Base-by-base conservation (phyloP, 1,140 invertebrate species). In the Megalopta genalis region DNA sequence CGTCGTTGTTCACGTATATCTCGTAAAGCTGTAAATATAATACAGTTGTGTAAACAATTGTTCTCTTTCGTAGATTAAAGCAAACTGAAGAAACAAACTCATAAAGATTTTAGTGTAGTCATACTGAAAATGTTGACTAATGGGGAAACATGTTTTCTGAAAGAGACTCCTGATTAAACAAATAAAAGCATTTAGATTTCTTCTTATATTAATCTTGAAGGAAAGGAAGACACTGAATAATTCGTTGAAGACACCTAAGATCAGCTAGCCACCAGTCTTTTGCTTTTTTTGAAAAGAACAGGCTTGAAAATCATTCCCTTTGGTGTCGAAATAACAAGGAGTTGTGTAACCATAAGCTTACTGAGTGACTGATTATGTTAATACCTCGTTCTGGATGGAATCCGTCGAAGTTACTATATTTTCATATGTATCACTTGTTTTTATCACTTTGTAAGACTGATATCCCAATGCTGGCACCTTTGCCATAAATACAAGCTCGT, bases 401-500 rank as follows among this genome's bases (percentile, higher is more conserved):
- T 8, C 12, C 21, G 0, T 1, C 59, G 83, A 71, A 25, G 46
- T 77, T 80, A 1, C 83, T n/a, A 52, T 0, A 5, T 9, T 8
- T 39, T 8, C n/a, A n/a, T 39, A 18, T 59, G 25, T 12, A 8
- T 60, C 5, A 2, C 57, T 10, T 0, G 27, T 12, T 5, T 87
- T 91, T 83, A 90, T 86, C 12, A 87, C 91, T 59, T 94, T 94
- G 84, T 94, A 97, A 0, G 95, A 94, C 14, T 94, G 93, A 83
- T 94, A 95, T 0, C 96, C 96, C 32, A 97, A 79, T 0, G 96
- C 91, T 10, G 96, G 96, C 0, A 97, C 86, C 59, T 94, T 91
- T 60, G 90, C 86, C 7, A 95, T 95, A 88, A 97, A 97, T 25
- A 96, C 92, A 0, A 97, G 89, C 79, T 97, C 96, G 62, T 94